phyloP scores from a whole-genome alignment of 2,113 vertebrate genomes.

The Odocoileus virginianus region DNA sequence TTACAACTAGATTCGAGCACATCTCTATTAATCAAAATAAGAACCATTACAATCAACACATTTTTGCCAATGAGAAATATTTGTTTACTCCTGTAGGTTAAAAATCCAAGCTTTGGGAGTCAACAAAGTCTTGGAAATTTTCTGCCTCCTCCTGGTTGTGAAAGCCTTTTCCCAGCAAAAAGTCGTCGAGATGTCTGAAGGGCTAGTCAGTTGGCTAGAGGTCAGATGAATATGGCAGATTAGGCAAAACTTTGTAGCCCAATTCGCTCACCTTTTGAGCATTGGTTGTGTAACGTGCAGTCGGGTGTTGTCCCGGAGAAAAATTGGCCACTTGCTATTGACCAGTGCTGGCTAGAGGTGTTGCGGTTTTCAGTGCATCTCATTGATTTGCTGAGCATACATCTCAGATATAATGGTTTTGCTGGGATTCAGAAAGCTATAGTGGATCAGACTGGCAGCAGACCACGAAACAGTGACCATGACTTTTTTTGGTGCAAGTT shows the following conservation, averaged over 20 bases:
- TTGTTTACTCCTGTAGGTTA: background rate
- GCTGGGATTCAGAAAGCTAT: background rate
- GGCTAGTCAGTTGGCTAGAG: background rate
- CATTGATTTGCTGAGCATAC: background rate
- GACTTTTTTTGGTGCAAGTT: background rate
- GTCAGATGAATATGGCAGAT: background rate
- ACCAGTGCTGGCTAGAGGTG: background rate
- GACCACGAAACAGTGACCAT: background rate
- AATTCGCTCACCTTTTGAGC: background rate
- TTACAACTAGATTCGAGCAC: background rate
- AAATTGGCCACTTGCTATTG: background rate
- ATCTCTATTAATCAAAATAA: background rate
- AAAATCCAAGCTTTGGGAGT: background rate
- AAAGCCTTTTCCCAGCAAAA: background rate
- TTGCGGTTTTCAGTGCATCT: background rate
- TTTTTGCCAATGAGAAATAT: background rate
- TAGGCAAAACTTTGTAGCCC: background rate
- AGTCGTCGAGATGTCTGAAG: background rate
- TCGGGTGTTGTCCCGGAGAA: background rate
- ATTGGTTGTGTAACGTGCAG: background rate
- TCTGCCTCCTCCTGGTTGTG: background rate
- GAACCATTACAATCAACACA: background rate
- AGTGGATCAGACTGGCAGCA: background rate
- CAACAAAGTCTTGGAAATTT: background rate
- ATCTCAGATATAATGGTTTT: background rate